These are phyloP conservation scores for Thymelicus acteon DNA, from an alignment of 2,888 invertebrate genomes.

Conservation along the genomic window DNA sequence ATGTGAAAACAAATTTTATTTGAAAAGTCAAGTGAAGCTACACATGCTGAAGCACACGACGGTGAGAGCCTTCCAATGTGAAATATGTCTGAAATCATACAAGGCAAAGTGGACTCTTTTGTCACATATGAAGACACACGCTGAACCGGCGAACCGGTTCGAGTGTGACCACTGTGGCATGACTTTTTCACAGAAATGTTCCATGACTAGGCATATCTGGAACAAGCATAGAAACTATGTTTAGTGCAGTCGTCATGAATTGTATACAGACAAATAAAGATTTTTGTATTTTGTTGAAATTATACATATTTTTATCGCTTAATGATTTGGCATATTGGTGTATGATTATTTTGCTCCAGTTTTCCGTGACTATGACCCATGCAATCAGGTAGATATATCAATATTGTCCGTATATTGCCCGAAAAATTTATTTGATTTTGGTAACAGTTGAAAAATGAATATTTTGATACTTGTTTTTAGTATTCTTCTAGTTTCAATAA, in stretches of 20 bases:
- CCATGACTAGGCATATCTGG: conserved; percentile 51
- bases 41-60: conserved; percentile 63
- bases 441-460: background rate
- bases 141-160: conserved; percentile 48
- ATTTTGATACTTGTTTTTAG: too few species aligned
- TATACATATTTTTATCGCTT: too few species aligned
- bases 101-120: conserved; percentile 45
- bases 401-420: too few species aligned
- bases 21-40: conserved; percentile 55
- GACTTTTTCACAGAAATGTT: conserved; percentile 55
- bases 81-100: conserved; percentile 49
- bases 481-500: too few species aligned
- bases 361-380: too few species aligned
- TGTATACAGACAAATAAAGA: too few species aligned
- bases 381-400: too few species aligned
- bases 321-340: too few species aligned
- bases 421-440: background rate
- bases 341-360: too few species aligned
- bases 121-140: conserved; percentile 61
- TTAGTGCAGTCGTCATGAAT: conserved; percentile 1
- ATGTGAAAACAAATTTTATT: conserved; percentile 49
- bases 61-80: conserved; percentile 47
- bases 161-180: conserved; percentile 53
- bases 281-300: too few species aligned
- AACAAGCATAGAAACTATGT: conserved; percentile 49